Evolutionary conservation across 1,140 invertebrate species (phyloP).

Genomic region (Atopsyche davidsoni): DNA sequence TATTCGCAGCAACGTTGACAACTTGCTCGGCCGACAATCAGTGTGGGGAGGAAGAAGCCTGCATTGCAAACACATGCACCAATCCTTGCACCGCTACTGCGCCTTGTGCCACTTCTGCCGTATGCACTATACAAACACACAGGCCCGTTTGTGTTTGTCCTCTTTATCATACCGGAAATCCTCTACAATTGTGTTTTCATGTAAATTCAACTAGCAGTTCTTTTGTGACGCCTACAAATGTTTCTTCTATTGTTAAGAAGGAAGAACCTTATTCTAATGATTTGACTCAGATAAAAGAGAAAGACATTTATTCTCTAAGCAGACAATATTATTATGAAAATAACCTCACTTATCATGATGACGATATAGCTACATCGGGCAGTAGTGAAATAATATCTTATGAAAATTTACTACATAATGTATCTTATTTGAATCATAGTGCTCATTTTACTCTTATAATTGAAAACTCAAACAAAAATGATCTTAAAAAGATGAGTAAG

Average conservation of each 20-base stretch:
- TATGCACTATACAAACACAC: conserved; percentile 44
- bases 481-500: conserved; percentile 17
- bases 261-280: too few species aligned
- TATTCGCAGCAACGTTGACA: conserved; percentile 41
- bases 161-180: conserved; percentile 34
- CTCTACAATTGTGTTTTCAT: too few species aligned
- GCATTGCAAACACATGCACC: conserved; percentile 57
- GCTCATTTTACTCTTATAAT: too few species aligned
- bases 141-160: conserved; percentile 39
- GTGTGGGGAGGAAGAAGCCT: conserved; percentile 59
- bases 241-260: too few species aligned
- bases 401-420: too few species aligned
- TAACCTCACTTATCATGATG: too few species aligned
- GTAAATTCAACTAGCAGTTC: too few species aligned
- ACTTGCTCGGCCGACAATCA: conserved; percentile 56
- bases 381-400: neutral
- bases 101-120: conserved; percentile 46
- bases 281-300: too few species aligned
- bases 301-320: neutral
- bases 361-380: conserved; percentile 2
- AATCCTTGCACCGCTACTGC: conserved; percentile 59
- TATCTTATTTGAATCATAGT: too few species aligned
- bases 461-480: too few species aligned
- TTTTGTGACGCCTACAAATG: too few species aligned
- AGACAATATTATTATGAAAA: neutral